Percentiles rank a stretch among this genome's conserved stretches.
phyloP scores from a whole-genome alignment of 1,140 invertebrate species.

The Ceratina calcarata region DNA sequence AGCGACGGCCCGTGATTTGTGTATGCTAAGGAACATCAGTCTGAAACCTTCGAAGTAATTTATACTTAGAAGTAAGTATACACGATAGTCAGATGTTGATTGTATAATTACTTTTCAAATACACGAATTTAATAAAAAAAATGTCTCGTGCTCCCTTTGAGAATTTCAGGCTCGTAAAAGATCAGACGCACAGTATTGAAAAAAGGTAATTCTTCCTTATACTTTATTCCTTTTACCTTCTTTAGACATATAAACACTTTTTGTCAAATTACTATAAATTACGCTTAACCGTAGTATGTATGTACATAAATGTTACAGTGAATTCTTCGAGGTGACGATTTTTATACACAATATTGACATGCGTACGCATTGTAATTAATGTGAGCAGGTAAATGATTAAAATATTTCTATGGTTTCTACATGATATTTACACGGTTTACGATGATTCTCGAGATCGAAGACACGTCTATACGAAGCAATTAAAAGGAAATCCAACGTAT shows the following conservation, averaged over 20 bases:
- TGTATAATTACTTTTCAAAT: slow-evolving; percentile 46
- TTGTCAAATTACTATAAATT: slow-evolving; percentile 42
- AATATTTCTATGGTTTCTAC: not conserved
- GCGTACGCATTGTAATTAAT: not conserved
- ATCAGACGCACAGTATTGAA: not conserved
- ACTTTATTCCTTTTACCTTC: slow-evolving; percentile 19
- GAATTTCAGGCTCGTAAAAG: not conserved
- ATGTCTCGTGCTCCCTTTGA: too few relatives aligned
- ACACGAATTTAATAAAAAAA: slow-evolving; percentile 31
- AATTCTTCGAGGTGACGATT: not conserved
- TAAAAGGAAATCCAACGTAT: not conserved
- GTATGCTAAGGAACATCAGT: slow-evolving; percentile 89
- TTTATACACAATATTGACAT: slow-evolving; percentile 44
- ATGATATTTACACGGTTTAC: slow-evolving; percentile 35
- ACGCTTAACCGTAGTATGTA: slow-evolving; percentile 35
- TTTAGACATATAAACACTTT: slow-evolving; percentile 42
- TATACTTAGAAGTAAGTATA: not conserved
- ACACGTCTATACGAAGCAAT: not conserved
- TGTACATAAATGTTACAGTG: slow-evolving; percentile 48
- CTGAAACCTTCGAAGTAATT: slow-evolving; percentile 78
- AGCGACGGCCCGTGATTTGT: slow-evolving; percentile 90
- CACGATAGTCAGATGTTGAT: slow-evolving; percentile 16
- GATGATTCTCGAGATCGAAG: not conserved
- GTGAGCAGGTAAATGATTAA: not conserved
- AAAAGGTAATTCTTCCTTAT: slow-evolving; percentile 21